Base-by-base conservation (phyloP, 2,113 vertebrate species). In the Callaeas wilsoni region DNA sequence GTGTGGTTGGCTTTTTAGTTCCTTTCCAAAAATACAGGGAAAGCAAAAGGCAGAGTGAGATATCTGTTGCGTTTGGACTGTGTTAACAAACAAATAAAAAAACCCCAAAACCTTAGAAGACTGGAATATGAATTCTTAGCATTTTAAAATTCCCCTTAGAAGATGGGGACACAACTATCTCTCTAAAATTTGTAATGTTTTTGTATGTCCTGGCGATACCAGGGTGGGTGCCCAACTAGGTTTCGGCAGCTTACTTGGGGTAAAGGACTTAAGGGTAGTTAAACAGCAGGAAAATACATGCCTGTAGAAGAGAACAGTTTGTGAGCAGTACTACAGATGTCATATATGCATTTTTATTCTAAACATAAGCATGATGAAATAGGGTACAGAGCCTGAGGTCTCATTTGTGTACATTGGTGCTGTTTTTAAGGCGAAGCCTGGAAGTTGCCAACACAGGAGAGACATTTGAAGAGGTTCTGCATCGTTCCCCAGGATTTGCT, bases 401-500 rank as follows among this genome's bases (percentile, higher is more conserved):
- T 41, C 55, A 46, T 82, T 83, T 94, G 16, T 77, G 19, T 67
- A 2, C 25, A 0, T 8, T 49, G 47, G 27, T 95, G 55, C 29
- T 88, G 65, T 87, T 76, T 84, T 85, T 6, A 93, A 99, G 99
- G 96, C 98, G 97, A 55, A 98, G 98, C 63, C 32, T 98, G 92
- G 98, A 98, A 77, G 97, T 98, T 68, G 98, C 98, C 55, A 98
- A 78, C 64, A 98, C 98, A 90, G 98, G 46, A 35, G 98, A 99
- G 87, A 99, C 98, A 0, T 99, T 99, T 1, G 98, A 99, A 95
- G 98, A 97, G 62, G 98, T 99, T 89, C 97, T 99, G 94, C 97
- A 97, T 82, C 96, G 97, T 87, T 99, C 98, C 30, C 98, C 99
- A 26, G 99, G 99, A 83, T 99, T 99, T 52, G 98, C 98, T 96